Percentiles rank a stretch among this genome's conserved stretches.
These are phyloP conservation scores for Xenus cinereus DNA, from an alignment of 2,113 vertebrate genomes.

Conservation along the genomic window DNA sequence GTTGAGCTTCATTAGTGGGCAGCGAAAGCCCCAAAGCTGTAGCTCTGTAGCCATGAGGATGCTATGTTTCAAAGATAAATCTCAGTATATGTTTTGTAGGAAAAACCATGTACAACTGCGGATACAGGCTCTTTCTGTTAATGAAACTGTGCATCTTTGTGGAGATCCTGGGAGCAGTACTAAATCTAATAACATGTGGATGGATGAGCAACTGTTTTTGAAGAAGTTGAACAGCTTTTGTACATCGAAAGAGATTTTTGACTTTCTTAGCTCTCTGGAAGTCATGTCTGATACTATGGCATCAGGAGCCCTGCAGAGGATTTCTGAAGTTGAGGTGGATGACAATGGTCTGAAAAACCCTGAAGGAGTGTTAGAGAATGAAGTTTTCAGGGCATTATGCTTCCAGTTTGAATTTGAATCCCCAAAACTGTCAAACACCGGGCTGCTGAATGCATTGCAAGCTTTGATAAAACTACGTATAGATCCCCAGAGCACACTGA, in stretches of 20 bases:
- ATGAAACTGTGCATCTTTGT: slow-evolving; percentile 60
- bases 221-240: slow-evolving; percentile 58
- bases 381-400: slow-evolving; percentile 78
- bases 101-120: slow-evolving; percentile 63
- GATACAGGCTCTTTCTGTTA: slow-evolving; percentile 52
- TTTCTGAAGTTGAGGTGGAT: slow-evolving; percentile 81
- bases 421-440: slow-evolving; percentile 67
- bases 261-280: slow-evolving; percentile 69
- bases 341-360: slow-evolving; percentile 60
- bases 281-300: slow-evolving; percentile 77
- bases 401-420: slow-evolving; percentile 79
- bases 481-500: slow-evolving; percentile 77
- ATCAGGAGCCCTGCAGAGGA: slow-evolving; percentile 76
- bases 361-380: slow-evolving; percentile 65
- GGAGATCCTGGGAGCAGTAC: slow-evolving; percentile 12
- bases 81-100: not conserved
- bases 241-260: slow-evolving; percentile 77
- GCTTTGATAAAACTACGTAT: slow-evolving; percentile 78
- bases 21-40: not conserved
- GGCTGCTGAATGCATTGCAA: slow-evolving; percentile 78
- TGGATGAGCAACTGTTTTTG: slow-evolving; percentile 69
- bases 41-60: not conserved
- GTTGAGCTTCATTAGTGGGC: not conserved
- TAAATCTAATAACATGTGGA: slow-evolving; percentile 41
- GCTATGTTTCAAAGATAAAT: not conserved